Evolutionary conservation across 2,888 invertebrate genomes (phyloP).

Genomic region (Oithona nana): DNA sequence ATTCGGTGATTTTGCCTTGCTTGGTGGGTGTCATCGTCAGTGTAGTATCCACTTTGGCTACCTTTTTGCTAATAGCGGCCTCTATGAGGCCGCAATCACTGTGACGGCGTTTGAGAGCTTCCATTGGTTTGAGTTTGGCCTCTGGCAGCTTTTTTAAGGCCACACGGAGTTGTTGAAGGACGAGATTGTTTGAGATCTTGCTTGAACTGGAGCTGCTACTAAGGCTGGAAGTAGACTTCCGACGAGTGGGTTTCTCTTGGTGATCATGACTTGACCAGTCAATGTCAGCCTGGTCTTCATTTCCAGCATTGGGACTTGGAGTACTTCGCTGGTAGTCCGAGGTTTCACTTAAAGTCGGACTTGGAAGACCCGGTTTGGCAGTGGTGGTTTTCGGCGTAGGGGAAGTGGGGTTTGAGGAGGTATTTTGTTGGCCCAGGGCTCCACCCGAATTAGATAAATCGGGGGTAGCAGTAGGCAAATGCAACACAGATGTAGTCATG

Average conservation of each 20-base stretch:
- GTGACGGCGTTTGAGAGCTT: background rate
- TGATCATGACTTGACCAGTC: background rate
- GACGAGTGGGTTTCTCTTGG: background rate
- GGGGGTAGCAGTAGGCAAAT: background rate
- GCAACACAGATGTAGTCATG: background rate
- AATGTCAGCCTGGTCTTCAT: too few species aligned
- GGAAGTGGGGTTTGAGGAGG: background rate
- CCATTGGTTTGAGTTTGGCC: background rate
- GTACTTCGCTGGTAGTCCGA: slow-evolving; percentile 13
- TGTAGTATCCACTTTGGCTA: background rate
- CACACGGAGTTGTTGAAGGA: slow-evolving; percentile 9
- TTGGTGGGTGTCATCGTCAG: too few species aligned
- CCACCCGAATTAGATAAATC: background rate
- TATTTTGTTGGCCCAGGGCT: too few species aligned
- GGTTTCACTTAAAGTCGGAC: slow-evolving; percentile 10
- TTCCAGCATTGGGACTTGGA: too few species aligned
- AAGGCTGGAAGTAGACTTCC: background rate
- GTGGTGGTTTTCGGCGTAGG: background rate
- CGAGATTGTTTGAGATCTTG: background rate
- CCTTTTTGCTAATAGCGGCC: background rate
- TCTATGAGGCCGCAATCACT: background rate
- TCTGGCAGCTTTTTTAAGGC: slow-evolving; percentile 9
- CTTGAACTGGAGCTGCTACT: background rate
- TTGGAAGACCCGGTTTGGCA: slow-evolving; percentile 1
- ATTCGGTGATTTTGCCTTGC: slow-evolving; percentile 6